Base-by-base conservation (phyloP, 2,113 vertebrate species). In the Pheucticus melanocephalus region DNA sequence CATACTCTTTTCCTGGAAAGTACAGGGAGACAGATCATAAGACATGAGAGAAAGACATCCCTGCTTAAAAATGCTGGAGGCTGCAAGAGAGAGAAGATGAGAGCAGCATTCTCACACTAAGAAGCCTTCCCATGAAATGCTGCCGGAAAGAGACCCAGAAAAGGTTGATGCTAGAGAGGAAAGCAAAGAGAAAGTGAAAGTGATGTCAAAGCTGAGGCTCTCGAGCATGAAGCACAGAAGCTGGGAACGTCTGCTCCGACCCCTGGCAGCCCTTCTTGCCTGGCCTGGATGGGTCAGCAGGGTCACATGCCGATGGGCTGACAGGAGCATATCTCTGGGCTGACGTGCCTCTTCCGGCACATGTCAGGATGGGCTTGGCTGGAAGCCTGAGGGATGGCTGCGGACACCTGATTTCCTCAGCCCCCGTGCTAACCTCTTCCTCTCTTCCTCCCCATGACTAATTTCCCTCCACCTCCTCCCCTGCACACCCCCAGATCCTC, bases 401-500 rank as follows among this genome's bases (percentile, higher is more conserved):
- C 0, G 14, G 91, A 91, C 85, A 96, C 92, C 90, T 83, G 92
- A 91, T 82, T 83, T 93, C 94, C 84, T 91, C 87, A 85, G 1
- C 70, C 90, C 82, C 68, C 22, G 0, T 24, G 5, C 87, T 90
- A 94, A 90, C 91, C 90, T 95, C 92, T 95, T 95, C 86, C 94
- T 91, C 91, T 91, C 82, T 80, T 89, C 87, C 93, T 95, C 82
- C 70, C 68, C 39, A 75, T 97, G 94, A 96, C 59, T 96, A 95
- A 97, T 82, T 92, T 91, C 73, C 89, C 81, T 57, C 73, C n/a
- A n/a, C 70, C 89, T 84, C 63, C 78, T 94, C 90, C 75, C 82
- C 76, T 59, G 3, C 64, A 35, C 35, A 5, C 40, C 63, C 73
- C 33, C 33, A 33, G 84, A 71, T 90, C 84, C 93, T 91, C 45